Conservation (phyloP, 1,140 invertebrate genomes). For the Stegodyphus mimosarum region DNA sequence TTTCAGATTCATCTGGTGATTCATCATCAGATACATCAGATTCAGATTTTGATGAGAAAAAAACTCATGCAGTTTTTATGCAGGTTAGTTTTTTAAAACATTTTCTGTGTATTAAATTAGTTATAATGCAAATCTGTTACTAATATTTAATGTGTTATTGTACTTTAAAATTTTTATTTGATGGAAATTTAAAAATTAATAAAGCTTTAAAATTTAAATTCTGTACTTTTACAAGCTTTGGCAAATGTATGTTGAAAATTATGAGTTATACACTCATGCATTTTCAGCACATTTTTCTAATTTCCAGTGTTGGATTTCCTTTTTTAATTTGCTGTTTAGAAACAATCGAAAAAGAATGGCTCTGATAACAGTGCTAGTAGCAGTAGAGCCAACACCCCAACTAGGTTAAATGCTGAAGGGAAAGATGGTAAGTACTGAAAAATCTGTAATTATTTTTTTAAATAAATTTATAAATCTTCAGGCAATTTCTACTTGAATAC, state of each 20-base stretch:
- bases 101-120: no score
- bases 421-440: conserved; percentile 29
- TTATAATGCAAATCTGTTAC: no score
- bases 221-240: no score
- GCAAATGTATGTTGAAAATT: no score
- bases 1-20: conserved; percentile 70
- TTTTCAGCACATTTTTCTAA: background rate
- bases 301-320: background rate
- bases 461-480: background rate
- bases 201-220: no score
- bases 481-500: no score
- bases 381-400: conserved; percentile 60
- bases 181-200: no score
- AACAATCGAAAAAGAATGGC: conserved; percentile 61
- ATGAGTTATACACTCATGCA: background rate
- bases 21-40: conserved; percentile 79
- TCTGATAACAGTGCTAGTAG: conserved; percentile 59
- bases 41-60: conserved; percentile 73
- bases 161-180: no score
- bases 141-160: no score
- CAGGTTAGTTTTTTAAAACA: conserved; percentile 46
- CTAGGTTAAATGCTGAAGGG: conserved; percentile 65
- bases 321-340: conserved; percentile 4
- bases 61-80: conserved; percentile 65
- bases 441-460: background rate